These are phyloP conservation scores for Thomomys bottae DNA, from an alignment of 2,113 vertebrate species.

Conservation along the genomic window DNA sequence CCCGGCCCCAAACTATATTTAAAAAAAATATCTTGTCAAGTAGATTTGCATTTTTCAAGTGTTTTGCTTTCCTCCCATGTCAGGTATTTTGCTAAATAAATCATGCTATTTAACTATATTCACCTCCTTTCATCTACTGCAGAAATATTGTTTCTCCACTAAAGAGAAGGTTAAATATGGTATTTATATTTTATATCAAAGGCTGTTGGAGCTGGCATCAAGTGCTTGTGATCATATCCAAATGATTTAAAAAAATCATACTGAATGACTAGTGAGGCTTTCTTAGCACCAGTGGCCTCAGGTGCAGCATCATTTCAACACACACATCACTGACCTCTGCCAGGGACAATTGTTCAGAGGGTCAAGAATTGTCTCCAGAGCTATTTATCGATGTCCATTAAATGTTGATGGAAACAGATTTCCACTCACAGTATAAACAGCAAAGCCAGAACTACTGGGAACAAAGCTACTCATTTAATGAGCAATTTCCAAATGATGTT, in stretches of 20 bases:
- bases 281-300: slow-evolving; percentile 65
- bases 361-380: slow-evolving; percentile 52
- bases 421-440: slow-evolving; percentile 56
- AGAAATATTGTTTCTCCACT: slow-evolving; percentile 54
- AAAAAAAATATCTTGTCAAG: slow-evolving; percentile 12
- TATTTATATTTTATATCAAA: slow-evolving; percentile 46
- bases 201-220: slow-evolving; percentile 16
- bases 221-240: slow-evolving; percentile 61
- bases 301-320: slow-evolving; percentile 74
- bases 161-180: slow-evolving; percentile 45
- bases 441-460: slow-evolving; percentile 59
- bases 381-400: slow-evolving; percentile 59
- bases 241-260: slow-evolving; percentile 1
- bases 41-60: slow-evolving; percentile 23
- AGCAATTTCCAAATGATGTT: slow-evolving; percentile 76
- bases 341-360: slow-evolving; percentile 55
- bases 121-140: background rate
- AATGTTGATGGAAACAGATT: slow-evolving; percentile 64
- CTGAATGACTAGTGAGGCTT: slow-evolving; percentile 55
- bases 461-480: slow-evolving; percentile 62
- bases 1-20: too few relatives aligned
- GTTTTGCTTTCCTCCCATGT: slow-evolving; percentile 25
- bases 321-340: slow-evolving; percentile 63
- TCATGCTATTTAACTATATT: slow-evolving; percentile 37
- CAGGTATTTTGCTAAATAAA: slow-evolving; percentile 49